phyloP scores from a whole-genome alignment of 2,113 vertebrate species.

The Salvelinus fontinalis region DNA sequence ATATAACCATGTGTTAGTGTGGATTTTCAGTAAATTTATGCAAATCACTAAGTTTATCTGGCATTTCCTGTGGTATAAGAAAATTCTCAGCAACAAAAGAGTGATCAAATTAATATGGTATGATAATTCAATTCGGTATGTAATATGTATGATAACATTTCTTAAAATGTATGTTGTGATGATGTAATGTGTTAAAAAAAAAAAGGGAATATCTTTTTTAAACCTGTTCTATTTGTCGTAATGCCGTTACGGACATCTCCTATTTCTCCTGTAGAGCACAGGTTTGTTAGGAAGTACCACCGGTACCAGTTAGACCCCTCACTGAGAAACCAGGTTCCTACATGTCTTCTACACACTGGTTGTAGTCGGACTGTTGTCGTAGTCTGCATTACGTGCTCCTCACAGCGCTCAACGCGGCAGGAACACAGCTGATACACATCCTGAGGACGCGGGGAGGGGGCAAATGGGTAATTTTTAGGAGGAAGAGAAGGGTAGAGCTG shows the following conservation, averaged over 20 bases:
- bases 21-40: no score
- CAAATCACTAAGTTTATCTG: no score
- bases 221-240: constrained; percentile 55
- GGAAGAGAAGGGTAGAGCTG: constrained; percentile 32
- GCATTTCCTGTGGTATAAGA: no score
- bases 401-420: constrained; percentile 47
- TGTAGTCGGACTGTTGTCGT: constrained; percentile 32
- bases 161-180: background rate
- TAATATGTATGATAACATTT: background rate
- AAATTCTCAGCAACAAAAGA: no score
- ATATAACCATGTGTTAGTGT: no score
- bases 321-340: constrained; percentile 58
- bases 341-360: constrained; percentile 25
- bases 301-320: constrained; percentile 54
- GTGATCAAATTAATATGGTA: no score
- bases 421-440: constrained; percentile 49
- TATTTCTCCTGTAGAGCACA: constrained; percentile 56
- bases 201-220: constrained; percentile 36
- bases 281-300: constrained; percentile 51
- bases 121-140: background rate
- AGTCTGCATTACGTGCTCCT: constrained; percentile 21
- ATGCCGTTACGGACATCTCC: constrained; percentile 57
- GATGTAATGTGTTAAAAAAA: no score
- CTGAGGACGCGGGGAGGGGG: constrained; percentile 52
- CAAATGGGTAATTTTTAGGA: constrained; percentile 63